phyloP scores from a whole-genome alignment of 2,888 invertebrate species.

The Lacanobia wlatinum region DNA sequence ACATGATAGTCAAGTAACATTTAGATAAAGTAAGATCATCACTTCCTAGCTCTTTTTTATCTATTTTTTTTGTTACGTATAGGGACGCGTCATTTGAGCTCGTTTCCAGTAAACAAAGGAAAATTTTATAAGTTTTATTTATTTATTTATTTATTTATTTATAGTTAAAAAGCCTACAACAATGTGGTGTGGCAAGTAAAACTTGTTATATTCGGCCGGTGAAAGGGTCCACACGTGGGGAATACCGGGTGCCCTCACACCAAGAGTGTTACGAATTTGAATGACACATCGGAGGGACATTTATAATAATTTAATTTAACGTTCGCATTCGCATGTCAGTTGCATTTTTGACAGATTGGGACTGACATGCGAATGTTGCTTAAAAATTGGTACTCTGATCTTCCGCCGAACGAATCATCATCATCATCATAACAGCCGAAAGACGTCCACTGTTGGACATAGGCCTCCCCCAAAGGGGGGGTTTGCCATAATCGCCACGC shows the following conservation, averaged over 20 bases:
- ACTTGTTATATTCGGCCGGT: slow-evolving; percentile 24
- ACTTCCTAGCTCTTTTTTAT: slow-evolving; percentile 12
- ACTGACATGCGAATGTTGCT: too few species aligned
- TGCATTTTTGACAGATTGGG: too few species aligned
- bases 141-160: too few species aligned
- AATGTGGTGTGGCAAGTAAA: slow-evolving; percentile 24
- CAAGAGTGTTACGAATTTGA: not conserved
- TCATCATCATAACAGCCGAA: too few species aligned
- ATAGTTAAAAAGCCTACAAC: slow-evolving; percentile 28
- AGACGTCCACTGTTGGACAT: too few species aligned
- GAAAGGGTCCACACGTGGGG: slow-evolving; percentile 27
- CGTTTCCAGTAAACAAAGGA: slow-evolving; percentile 20
- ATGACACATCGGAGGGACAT: slow-evolving; percentile 3
- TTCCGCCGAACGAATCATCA: not conserved
- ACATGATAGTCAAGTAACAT: not conserved
- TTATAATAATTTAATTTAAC: too few species aligned
- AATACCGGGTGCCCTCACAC: slow-evolving; percentile 22
- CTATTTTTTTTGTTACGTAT: not conserved
- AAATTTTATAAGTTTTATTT: slow-evolving; percentile 14
- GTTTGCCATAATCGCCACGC: too few species aligned
- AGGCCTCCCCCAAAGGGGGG: too few species aligned
- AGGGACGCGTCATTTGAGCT: slow-evolving; percentile 8
- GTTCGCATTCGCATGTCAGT: too few species aligned
- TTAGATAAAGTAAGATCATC: not conserved
- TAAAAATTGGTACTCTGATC: not conserved